phyloP scores from a whole-genome alignment of 2,113 vertebrate species.

The Zapus hudsonius region DNA sequence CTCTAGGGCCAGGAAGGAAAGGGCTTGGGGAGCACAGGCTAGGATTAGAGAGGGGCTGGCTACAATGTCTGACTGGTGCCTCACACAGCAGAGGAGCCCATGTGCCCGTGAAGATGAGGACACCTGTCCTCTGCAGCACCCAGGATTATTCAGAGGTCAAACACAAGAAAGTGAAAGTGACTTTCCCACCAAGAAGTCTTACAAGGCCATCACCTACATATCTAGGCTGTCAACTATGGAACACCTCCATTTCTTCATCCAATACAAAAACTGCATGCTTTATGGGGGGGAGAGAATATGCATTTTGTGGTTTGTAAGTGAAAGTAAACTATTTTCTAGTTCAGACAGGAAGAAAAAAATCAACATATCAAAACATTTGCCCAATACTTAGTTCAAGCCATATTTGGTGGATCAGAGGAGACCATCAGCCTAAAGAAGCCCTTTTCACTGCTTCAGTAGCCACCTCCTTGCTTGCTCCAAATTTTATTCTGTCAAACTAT shows the following conservation, averaged over 20 bases:
- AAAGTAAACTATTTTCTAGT: conserved; percentile 39
- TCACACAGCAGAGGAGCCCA: not conserved
- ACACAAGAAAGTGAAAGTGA: not conserved
- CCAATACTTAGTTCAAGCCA: not conserved
- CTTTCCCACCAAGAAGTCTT: not conserved
- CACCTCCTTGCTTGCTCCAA: not conserved
- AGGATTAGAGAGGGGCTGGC: not conserved
- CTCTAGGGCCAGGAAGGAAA: not conserved
- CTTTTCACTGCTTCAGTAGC: not conserved
- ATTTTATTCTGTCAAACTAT: not conserved
- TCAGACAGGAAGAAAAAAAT: conserved; percentile 20
- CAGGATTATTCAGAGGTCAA: not conserved
- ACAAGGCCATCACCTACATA: not conserved
- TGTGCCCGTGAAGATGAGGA: not conserved
- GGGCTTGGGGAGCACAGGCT: not conserved
- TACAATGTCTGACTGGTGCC: not conserved
- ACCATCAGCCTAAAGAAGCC: not conserved
- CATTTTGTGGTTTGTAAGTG: conserved; percentile 9
- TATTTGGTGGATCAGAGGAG: not conserved
- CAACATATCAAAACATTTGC: not conserved
- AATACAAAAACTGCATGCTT: conserved; percentile 15
- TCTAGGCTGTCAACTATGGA: not conserved
- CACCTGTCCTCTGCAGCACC: not conserved
- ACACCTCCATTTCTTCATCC: not conserved
- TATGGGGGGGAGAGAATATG: not conserved